Base-by-base conservation (phyloP, 2,797 vertebrate genomes). In the Tympanoctomys barrerae region DNA sequence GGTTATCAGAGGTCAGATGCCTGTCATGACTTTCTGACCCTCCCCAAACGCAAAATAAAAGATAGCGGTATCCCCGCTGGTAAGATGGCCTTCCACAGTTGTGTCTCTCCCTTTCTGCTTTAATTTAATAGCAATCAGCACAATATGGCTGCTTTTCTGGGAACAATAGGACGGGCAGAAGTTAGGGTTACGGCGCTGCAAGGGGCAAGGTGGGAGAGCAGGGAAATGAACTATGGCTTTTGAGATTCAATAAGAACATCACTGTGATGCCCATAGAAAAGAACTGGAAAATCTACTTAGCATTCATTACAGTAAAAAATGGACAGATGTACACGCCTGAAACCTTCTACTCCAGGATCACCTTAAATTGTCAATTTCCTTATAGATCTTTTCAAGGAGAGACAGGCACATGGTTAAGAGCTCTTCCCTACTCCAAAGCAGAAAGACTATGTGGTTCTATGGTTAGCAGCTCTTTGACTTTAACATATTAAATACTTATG, bases 1-100 rank as follows among this genome's bases (percentile, higher is more conserved):
- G 98, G 98, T 99, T 99, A 99, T 99, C 99, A 92, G 97, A 98
- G 99, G 99, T 99, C 99, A 99, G 98, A 98, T 98, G 98, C 98
- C 98, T 99, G 98, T 98, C 99, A 98, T 99, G 99, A 99, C 99
- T 99, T 99, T 97, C 97, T 99, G 99, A 99, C 99, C 99, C 98
- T 98, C 97, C 98, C 98, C 99, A 99, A 99, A 99, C 98, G 98
- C 98, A 97, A 98, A 98, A 97, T 98, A 98, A 99, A 99, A 99
- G 99, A 98, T 98, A 98, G 98, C 79, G 95, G 98, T 98, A 98
- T 98, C 98, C 99, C 99, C 97, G 98, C 99, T 98, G 99, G 98
- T 98, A 98, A 97, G 98, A 99, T 98, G 98, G 99, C 98, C 98
- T 99, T 98, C 98, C 85, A 94, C 98, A 33, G 98, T 98, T 98